Evolutionary conservation across 1,140 invertebrate genomes (phyloP), one percentile per base, ranked within the genome.

Genomic region (Philopotamus ludificatus): DNA sequence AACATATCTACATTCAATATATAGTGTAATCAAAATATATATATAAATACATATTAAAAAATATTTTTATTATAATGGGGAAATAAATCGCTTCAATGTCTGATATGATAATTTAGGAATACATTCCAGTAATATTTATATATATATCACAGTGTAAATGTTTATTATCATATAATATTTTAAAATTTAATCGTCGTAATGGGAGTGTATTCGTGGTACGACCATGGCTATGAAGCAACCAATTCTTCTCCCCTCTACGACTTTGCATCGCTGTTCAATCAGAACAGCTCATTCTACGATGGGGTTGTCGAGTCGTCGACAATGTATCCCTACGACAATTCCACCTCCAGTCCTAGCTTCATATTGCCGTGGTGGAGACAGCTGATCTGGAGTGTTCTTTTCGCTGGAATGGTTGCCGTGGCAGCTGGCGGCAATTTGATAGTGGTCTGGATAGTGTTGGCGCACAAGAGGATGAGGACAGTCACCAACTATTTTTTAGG

Each of bases 401-500:
- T 94, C 75, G 87, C 88, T 0, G 83, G 84, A 0, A 96, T 97
- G 89, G 91, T 97, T 49, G 83, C 91, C 59, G 90, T 96, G 42
- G 92, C 94, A n/a, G 92, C 93, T 9, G 87, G 91, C 25, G 93
- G 95, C 0, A 98, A 98, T 77, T 78, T 95, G 28, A 94, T 97
- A 68, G 94, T 97, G 45, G 94, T 98, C 70, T 96, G 93, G 91
- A 97, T 97, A 67, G 94, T 97, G 1, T 75, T 96, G 39, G 89
- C 92, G 12, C 90, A 95, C 75, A 93, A 94, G 71, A 80, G 93
- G 26, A 97, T 97, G 95, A 83, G 94, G 47, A 97, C 94, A 0
- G 94, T 97, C 23, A 97, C 94, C 53, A 97, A 97, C 79, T 97
- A 97, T 73, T 96, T 97, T 75, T 80, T 98, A 72, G 83, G 85